Conservation (phyloP, 2,113 vertebrate genomes). For the Actenoides hombroni region DNA sequence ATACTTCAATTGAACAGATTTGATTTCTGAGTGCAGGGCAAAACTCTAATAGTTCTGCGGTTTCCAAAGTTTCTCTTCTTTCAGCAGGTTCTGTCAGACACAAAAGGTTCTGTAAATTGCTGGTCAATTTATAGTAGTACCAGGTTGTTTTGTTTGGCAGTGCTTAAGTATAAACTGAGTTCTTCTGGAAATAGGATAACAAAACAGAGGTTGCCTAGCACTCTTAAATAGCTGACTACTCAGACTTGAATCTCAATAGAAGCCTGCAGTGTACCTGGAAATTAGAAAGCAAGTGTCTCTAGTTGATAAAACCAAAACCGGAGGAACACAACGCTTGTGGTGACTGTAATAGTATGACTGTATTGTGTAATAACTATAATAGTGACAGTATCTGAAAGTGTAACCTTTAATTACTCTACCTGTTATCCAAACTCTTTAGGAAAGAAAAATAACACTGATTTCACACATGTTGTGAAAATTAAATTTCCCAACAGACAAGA, state of each 20-base stretch:
- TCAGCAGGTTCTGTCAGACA: not conserved
- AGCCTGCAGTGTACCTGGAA: not conserved
- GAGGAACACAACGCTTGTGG: not conserved
- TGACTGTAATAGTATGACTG: not conserved
- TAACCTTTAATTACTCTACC: conserved; percentile 44
- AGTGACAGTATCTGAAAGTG: not conserved
- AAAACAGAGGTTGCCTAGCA: not conserved
- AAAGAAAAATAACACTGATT: conserved; percentile 16
- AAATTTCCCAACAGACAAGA: not conserved
- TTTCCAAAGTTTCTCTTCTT: not conserved
- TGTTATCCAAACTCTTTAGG: conserved; percentile 20
- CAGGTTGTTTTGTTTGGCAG: not conserved
- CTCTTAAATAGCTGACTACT: not conserved
- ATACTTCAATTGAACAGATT: not conserved
- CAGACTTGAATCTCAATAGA: not conserved
- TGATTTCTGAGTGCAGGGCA: not conserved
- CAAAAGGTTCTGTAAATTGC: not conserved
- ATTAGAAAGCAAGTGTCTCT: not conserved
- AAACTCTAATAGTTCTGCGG: not conserved
- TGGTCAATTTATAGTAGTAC: not conserved
- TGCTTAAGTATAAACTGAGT: not conserved
- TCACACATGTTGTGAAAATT: conserved; percentile 8
- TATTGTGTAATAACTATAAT: conserved; percentile 31
- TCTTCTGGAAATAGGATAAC: not conserved
- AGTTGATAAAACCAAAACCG: not conserved